Conservation (phyloP, 2,888 invertebrate species). For the Lobophora halterata region DNA sequence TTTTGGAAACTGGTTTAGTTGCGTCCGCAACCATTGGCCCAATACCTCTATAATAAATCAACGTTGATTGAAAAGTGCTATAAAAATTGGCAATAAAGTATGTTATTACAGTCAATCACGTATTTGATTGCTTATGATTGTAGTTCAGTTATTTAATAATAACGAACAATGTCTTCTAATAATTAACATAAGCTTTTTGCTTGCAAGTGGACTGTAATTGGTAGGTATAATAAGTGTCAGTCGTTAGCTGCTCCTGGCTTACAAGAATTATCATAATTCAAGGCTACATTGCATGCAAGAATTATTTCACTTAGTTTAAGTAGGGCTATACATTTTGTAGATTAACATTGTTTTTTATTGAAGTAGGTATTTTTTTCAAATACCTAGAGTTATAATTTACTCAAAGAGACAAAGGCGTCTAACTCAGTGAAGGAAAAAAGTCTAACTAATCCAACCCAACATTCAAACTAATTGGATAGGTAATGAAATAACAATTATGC, state of each 20-base stretch:
- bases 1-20: constrained; percentile 23
- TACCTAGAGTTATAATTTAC: constrained; percentile 10
- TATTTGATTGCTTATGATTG: constrained; percentile 40
- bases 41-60: constrained; percentile 17
- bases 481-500: no score
- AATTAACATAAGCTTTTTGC: constrained; percentile 64
- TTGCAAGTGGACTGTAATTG: constrained; percentile 52
- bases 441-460: no score
- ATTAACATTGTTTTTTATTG: constrained; percentile 28
- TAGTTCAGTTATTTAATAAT: constrained; percentile 50
- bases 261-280: constrained; percentile 62
- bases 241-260: constrained; percentile 41
- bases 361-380: constrained; percentile 10
- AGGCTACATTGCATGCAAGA: constrained; percentile 48
- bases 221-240: constrained; percentile 50
- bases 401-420: no score
- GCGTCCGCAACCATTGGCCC: constrained; percentile 13
- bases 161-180: constrained; percentile 47
- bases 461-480: no score
- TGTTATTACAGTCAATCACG: constrained; percentile 11
- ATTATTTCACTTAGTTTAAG: constrained; percentile 23
- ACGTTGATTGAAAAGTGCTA: constrained; percentile 3
- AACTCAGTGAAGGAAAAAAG: no score
- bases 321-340: constrained; percentile 27
- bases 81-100: constrained; percentile 5